phyloP scores from a whole-genome alignment of 2,797 vertebrate species.

The Lutjanus campechanus region DNA sequence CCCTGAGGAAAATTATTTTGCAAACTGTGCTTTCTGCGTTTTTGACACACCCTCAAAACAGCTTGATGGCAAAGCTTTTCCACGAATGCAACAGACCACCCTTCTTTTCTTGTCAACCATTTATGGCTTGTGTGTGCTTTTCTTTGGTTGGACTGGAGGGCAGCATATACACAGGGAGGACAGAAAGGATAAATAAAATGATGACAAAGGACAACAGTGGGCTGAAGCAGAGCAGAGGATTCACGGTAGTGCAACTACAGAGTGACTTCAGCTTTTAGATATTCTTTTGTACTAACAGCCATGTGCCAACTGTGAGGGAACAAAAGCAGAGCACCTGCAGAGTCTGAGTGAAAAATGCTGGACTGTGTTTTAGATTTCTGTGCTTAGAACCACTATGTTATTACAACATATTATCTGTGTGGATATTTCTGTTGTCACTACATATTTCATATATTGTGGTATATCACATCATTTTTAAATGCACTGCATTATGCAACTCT shows the following conservation, averaged over 20 bases:
- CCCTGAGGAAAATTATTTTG: not conserved
- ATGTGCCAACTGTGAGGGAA: slow-evolving; percentile 22
- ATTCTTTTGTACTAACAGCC: slow-evolving; percentile 17
- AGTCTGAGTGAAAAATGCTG: not conserved
- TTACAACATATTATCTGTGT: too few species aligned
- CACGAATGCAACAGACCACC: not conserved
- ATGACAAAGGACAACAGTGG: not conserved
- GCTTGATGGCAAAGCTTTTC: not conserved
- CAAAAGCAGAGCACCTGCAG: slow-evolving; percentile 39
- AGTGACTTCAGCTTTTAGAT: slow-evolving; percentile 14
- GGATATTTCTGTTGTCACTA: not conserved
- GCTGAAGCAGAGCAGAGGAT: slow-evolving; percentile 27
- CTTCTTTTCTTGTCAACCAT: not conserved
- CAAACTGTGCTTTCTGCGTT: not conserved
- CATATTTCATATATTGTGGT: not conserved
- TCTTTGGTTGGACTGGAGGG: not conserved
- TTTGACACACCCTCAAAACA: slow-evolving; percentile 4
- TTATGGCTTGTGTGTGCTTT: not conserved
- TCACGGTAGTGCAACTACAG: not conserved
- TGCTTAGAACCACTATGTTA: not conserved
- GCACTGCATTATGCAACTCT: not conserved
- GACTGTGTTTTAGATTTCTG: slow-evolving; percentile 11
- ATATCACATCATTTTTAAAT: not conserved
- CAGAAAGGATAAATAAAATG: slow-evolving; percentile 2
- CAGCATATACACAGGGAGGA: not conserved